Percentiles rank a stretch among this genome's conserved stretches.
These are phyloP conservation scores for Oncorhynchus mykiss DNA, from an alignment of 2,113 vertebrate species.

Conservation along the genomic window DNA sequence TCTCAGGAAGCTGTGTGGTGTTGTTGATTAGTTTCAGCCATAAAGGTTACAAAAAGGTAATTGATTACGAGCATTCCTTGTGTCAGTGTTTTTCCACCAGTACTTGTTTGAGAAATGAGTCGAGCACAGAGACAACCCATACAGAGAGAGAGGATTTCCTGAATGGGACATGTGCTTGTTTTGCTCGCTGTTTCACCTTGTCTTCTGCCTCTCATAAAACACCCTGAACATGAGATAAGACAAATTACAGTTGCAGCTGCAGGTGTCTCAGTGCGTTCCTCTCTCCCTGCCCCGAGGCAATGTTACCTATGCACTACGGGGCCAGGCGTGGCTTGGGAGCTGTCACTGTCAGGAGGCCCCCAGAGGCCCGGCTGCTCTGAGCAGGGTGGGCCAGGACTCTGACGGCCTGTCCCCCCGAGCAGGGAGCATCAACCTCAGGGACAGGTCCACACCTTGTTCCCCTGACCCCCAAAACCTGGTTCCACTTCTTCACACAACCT, in stretches of 20 bases:
- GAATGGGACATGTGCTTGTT: slow-evolving; percentile 45
- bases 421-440: slow-evolving; percentile 39
- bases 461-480: slow-evolving; percentile 52
- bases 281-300: slow-evolving; percentile 28
- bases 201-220: slow-evolving; percentile 75
- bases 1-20: no score
- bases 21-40: not conserved
- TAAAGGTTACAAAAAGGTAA: slow-evolving; percentile 1
- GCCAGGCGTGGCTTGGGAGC: slow-evolving; percentile 62
- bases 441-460: slow-evolving; percentile 40
- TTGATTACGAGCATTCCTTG: slow-evolving; percentile 25
- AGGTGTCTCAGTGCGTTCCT: slow-evolving; percentile 67
- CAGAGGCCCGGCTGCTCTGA: slow-evolving; percentile 55
- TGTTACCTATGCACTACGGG: slow-evolving; percentile 49
- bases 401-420: slow-evolving; percentile 58
- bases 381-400: slow-evolving; percentile 62
- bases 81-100: slow-evolving; percentile 22
- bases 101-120: slow-evolving; percentile 25
- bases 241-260: slow-evolving; percentile 77
- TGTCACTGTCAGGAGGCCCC: slow-evolving; percentile 58
- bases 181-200: slow-evolving; percentile 72
- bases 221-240: slow-evolving; percentile 75
- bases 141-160: slow-evolving; percentile 39
- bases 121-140: slow-evolving; percentile 5
- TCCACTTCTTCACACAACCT: slow-evolving; percentile 27